These are phyloP conservation scores for Drosophila paramelanica DNA, from an alignment of 2,888 invertebrate species.

Conservation along the genomic window DNA sequence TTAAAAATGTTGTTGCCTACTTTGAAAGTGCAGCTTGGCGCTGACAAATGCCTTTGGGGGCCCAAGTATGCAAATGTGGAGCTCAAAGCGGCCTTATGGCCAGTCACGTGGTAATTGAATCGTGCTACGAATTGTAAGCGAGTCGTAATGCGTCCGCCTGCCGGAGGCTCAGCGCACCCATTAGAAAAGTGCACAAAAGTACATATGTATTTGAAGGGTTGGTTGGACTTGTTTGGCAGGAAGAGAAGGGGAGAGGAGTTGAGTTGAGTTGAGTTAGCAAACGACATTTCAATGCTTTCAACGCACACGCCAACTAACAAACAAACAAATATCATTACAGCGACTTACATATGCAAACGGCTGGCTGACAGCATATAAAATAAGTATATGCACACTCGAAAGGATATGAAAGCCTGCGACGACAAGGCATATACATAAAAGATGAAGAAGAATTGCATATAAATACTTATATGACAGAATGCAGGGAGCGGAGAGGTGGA, in stretches of 20 bases:
- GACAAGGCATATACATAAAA: conserved; percentile 77
- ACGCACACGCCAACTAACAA: conserved; percentile 63
- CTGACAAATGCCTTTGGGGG: conserved; percentile 58
- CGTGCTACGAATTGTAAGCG: conserved; percentile 75
- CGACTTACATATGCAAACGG: conserved; percentile 74
- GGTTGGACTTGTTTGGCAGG: not conserved
- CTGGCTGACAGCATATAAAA: conserved; percentile 64
- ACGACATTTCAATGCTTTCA: conserved; percentile 74
- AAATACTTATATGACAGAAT: conserved; percentile 55
- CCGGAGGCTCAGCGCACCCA: conserved; percentile 30
- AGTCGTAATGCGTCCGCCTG: conserved; percentile 58
- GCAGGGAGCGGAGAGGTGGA: not conserved
- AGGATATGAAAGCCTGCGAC: conserved; percentile 74
- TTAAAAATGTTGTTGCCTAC: conserved; percentile 55
- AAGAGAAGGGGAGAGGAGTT: not conserved
- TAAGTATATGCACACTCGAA: conserved; percentile 69
- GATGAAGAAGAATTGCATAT: conserved; percentile 78
- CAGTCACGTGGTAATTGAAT: conserved; percentile 75
- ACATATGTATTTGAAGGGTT: conserved; percentile 28
- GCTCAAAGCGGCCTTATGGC: conserved; percentile 56
- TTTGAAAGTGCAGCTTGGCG: conserved; percentile 44
- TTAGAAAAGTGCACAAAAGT: conserved; percentile 72
- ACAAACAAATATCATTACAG: conserved; percentile 77
- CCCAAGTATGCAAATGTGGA: conserved; percentile 68
- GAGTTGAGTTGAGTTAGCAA: conserved; percentile 38